Evolutionary conservation across 2,113 vertebrate genomes (phyloP).

Genomic region (Peromyscus polionotus): DNA sequence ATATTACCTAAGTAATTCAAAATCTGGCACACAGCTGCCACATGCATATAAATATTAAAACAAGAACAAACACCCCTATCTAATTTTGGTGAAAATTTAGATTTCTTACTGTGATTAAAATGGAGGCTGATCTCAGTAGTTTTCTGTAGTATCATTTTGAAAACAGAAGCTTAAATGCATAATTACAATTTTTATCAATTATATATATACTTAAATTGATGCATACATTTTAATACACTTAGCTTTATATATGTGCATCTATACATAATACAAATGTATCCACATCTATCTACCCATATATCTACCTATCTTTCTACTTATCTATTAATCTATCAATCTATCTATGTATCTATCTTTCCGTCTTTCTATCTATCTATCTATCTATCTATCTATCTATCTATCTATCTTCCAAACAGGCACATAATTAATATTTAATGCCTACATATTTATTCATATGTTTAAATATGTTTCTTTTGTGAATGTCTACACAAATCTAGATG

Average conservation of each 20-base stretch:
- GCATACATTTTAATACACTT: background rate
- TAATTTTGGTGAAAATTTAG: background rate
- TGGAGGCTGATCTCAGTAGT: background rate
- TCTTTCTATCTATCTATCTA: background rate
- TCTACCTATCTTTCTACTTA: background rate
- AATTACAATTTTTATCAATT: background rate
- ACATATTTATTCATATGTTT: background rate
- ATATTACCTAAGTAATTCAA: background rate
- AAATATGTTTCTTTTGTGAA: background rate
- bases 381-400: too few species aligned
- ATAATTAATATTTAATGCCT: background rate
- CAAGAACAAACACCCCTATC: background rate
- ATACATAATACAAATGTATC: background rate
- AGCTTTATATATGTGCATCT: background rate
- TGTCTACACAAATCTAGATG: constrained; percentile 18
- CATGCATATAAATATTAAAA: background rate
- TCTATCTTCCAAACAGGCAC: background rate
- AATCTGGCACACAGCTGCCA: background rate
- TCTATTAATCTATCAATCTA: background rate
- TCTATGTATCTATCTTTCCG: background rate
- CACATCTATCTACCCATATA: background rate
- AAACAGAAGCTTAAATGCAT: background rate
- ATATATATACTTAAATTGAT: background rate
- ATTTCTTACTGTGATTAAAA: background rate
- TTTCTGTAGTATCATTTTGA: background rate